phyloP scores from a whole-genome alignment of 1,140 invertebrate genomes.

The Drosophila persimilis region DNA sequence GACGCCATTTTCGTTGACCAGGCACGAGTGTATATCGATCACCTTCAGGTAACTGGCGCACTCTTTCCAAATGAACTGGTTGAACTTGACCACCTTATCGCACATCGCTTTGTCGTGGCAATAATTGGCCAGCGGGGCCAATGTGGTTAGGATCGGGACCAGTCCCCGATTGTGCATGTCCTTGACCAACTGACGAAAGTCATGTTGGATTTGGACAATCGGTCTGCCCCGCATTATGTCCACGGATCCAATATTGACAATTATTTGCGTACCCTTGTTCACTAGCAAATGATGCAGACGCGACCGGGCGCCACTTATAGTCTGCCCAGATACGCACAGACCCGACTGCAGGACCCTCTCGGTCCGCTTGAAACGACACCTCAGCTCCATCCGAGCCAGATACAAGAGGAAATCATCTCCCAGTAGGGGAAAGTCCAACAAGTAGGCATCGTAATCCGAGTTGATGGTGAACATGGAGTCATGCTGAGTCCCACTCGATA shows the following conservation, averaged over 20 bases:
- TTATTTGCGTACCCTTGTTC: slow-evolving; percentile 62
- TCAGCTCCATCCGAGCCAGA: slow-evolving; percentile 79
- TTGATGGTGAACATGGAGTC: slow-evolving; percentile 69
- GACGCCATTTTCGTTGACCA: slow-evolving; percentile 68
- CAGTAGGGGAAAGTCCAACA: slow-evolving; percentile 76
- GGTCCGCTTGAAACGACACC: slow-evolving; percentile 69
- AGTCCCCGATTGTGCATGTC: slow-evolving; percentile 63
- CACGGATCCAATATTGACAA: slow-evolving; percentile 80
- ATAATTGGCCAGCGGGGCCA: slow-evolving; percentile 81
- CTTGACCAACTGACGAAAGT: slow-evolving; percentile 72
- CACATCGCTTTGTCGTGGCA: slow-evolving; percentile 54
- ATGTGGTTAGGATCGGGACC: slow-evolving; percentile 70
- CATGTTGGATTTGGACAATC: slow-evolving; percentile 77
- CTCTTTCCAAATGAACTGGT: slow-evolving; percentile 72
- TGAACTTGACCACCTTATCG: slow-evolving; percentile 67
- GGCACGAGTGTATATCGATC: slow-evolving; percentile 74
- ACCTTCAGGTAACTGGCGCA: slow-evolving; percentile 51
- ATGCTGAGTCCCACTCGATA: slow-evolving; percentile 46
- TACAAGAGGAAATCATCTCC: slow-evolving; percentile 80
- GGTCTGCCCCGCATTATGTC: slow-evolving; percentile 73
- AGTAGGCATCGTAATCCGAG: slow-evolving; percentile 72
- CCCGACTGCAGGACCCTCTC: slow-evolving; percentile 73
- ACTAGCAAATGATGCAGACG: slow-evolving; percentile 46
- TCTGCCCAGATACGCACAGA: slow-evolving; percentile 79
- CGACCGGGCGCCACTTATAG: slow-evolving; percentile 63